Conservation (phyloP, 2,888 invertebrate genomes). For the Hydrotaea cyrtoneurina region DNA sequence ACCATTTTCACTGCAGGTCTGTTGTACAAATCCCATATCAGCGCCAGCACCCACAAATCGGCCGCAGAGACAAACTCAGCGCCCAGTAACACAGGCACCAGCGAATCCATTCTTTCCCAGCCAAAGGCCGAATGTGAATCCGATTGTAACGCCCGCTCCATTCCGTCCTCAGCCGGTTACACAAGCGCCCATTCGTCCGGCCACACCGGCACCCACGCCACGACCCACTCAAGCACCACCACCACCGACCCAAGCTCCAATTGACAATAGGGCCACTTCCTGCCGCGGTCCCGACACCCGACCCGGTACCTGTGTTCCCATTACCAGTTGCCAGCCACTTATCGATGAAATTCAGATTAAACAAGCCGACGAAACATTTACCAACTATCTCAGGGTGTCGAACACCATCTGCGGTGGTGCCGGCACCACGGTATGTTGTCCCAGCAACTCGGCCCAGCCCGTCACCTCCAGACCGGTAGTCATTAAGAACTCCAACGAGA, state of each 20-base stretch:
- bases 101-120: conserved; percentile 70
- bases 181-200: too few species aligned
- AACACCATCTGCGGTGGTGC: conserved; percentile 73
- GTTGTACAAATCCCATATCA: conserved; percentile 73
- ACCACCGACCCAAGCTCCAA: conserved; percentile 54
- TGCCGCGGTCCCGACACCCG: conserved; percentile 72
- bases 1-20: conserved; percentile 71
- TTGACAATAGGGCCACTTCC: conserved; percentile 62
- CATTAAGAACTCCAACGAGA: conserved; percentile 66
- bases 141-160: too few species aligned
- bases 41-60: conserved; percentile 15
- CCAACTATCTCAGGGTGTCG: conserved; percentile 72
- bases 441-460: conserved; percentile 64
- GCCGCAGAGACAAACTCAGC: conserved; percentile 36
- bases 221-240: conserved; percentile 56
- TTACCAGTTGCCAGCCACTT: conserved; percentile 72
- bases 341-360: conserved; percentile 70
- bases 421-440: conserved; percentile 76
- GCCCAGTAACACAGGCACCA: conserved; percentile 67
- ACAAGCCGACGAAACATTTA: conserved; percentile 72
- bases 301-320: conserved; percentile 73
- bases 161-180: conserved; percentile 67
- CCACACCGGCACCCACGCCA: too few species aligned
- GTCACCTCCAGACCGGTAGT: conserved; percentile 48
- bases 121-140: conserved; percentile 42